Conservation (phyloP, 2,113 vertebrate genomes). For the Forbesichthys papilliferus region DNA sequence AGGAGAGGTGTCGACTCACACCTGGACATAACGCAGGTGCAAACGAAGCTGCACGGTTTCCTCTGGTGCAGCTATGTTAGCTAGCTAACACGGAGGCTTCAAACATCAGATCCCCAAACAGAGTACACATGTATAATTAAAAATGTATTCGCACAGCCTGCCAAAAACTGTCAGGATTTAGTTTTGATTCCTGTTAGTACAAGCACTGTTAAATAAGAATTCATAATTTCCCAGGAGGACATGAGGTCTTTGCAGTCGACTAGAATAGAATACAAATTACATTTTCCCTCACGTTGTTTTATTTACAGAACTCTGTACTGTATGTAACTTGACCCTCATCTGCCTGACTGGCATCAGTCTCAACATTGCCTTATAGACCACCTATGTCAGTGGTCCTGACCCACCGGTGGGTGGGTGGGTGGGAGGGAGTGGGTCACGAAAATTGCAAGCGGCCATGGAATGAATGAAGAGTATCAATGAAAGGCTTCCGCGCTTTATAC, state of each 20-base stretch:
- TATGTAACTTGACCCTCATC: too few relatives aligned
- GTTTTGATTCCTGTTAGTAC: background rate
- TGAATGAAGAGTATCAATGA: too few relatives aligned
- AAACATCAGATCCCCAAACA: background rate
- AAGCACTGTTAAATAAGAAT: too few relatives aligned
- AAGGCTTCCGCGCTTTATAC: too few relatives aligned
- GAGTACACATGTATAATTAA: background rate
- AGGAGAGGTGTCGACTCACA: slow-evolving; percentile 15
- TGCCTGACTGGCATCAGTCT: too few relatives aligned
- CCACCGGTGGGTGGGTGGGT: too few relatives aligned
- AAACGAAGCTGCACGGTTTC: background rate
- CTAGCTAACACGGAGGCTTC: background rate
- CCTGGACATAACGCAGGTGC: background rate
- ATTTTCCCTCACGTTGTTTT: too few relatives aligned
- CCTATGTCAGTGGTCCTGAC: too few relatives aligned
- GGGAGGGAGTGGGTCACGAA: too few relatives aligned
- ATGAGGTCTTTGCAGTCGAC: background rate
- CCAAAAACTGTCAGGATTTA: background rate
- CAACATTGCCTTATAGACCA: too few relatives aligned
- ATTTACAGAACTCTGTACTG: too few relatives aligned
- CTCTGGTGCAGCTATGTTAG: background rate
- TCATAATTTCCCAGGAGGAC: background rate
- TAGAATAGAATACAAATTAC: slow-evolving; percentile 16
- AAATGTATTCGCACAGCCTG: background rate
- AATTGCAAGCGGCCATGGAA: too few relatives aligned